Evolutionary conservation across 1,140 invertebrate species (phyloP), one percentile per base, ranked within the genome.

Genomic region (Drosophila equinoxialis): DNA sequence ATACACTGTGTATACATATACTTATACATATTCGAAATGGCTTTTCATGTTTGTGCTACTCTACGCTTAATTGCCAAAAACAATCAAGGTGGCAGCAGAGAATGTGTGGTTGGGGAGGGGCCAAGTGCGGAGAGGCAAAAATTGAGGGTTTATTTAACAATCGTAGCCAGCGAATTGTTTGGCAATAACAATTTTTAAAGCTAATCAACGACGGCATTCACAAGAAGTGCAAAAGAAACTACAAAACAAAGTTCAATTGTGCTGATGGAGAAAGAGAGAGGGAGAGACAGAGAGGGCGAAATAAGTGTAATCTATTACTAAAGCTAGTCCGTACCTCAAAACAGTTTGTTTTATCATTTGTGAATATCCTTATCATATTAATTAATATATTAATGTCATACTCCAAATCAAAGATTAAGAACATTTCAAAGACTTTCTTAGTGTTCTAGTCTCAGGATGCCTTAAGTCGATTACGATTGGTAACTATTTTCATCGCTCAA

Each of bases 11-110:
- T 71, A 59, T 37, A 76, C 59, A 20, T 76, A 65, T 73, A 60
- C 68, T 48, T 76, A 64, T 73, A 76, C 69, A 66, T 76, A 64
- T 69, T 60, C 58, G 72, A 42, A 41, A 23, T 61, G 59, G 33
- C 39, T 63, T 42, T 70, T 71, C 33, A 35, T 59, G 71, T 20
- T 69, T 55, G n/a, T 37, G 72, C 66, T 76, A 48, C 73, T 77
- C 39, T 54, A 75, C 67, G 74, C 75, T 77, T 77, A 77, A 77
- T 77, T 77, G 75, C 75, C 74, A 77, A 77, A 77, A 77, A 76
- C 72, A 74, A 63, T 62, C 58, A 65, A 35, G 26, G 45, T 48
- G 17, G 45, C 45, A 51, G 4, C 8, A 51, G 3, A 51, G 8
- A 51, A n/a, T 10, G 14, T 2, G 2, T 2, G 17, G 8, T 4